Conservation (phyloP, 35 echinoderm and acorn worm genomes). For the Strongylocentrotus purpuratus region DNA sequence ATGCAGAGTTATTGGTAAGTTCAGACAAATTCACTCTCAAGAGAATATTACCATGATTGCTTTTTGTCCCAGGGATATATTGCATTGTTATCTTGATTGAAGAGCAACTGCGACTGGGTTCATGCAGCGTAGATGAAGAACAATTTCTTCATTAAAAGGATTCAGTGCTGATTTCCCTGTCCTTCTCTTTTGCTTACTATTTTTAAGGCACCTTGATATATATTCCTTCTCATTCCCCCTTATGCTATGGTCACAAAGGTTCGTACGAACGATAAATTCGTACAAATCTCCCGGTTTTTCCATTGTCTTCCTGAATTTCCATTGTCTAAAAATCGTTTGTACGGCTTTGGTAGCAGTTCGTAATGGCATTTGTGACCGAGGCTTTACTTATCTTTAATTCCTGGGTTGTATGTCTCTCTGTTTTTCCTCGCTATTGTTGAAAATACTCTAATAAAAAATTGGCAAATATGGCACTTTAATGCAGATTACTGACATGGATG, state of each 20-base stretch:
- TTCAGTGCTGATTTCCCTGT: background rate
- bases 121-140: background rate
- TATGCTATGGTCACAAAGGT: too few species aligned
- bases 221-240: background rate
- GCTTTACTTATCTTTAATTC: too few species aligned
- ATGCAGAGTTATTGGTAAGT: constrained; percentile 81
- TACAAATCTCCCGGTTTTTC: too few species aligned
- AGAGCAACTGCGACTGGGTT: background rate
- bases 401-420: too few species aligned
- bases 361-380: too few species aligned
- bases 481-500: background rate
- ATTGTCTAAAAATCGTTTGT: too few species aligned
- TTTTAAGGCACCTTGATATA: background rate
- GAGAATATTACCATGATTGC: background rate
- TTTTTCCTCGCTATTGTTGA: too few species aligned
- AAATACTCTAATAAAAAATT: too few species aligned
- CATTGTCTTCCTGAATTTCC: too few species aligned
- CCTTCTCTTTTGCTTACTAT: background rate
- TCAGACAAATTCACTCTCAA: background rate
- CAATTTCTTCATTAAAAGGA: background rate
- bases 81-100: background rate
- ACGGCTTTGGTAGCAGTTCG: too few species aligned
- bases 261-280: too few species aligned
- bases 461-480: background rate
- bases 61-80: background rate